Percentiles rank a stretch among this genome's conserved stretches.
Evolutionary conservation across 2,888 invertebrate species (phyloP).

Genomic region (Macrosiphum euphorbiae): DNA sequence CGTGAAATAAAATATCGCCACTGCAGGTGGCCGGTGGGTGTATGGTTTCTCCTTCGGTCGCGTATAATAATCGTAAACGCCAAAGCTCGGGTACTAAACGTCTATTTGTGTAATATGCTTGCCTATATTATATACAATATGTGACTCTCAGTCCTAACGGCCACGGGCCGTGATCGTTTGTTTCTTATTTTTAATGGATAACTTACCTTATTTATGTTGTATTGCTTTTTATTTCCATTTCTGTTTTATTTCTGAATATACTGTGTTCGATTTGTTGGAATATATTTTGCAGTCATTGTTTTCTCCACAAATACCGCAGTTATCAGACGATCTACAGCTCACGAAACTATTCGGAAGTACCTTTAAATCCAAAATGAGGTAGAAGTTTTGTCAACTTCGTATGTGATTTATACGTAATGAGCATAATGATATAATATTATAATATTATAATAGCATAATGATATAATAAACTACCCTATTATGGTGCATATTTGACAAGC

Average conservation of each 20-base stretch:
- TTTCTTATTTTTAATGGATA: background rate
- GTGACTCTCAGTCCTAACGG: background rate
- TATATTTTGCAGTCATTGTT: background rate
- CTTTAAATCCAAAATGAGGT: background rate
- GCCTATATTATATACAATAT: background rate
- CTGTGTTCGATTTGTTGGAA: background rate
- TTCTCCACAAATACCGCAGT: background rate
- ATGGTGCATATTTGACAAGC: background rate
- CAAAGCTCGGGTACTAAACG: background rate
- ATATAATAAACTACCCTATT: background rate
- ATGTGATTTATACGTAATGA: background rate
- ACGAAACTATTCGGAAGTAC: background rate
- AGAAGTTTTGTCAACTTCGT: background rate
- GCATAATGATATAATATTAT: background rate
- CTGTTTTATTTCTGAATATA: background rate
- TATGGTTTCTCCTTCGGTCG: background rate
- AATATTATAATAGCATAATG: too few species aligned
- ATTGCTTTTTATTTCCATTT: background rate
- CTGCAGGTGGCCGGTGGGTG: background rate
- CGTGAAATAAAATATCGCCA: background rate
- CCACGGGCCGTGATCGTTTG: background rate
- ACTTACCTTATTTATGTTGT: background rate
- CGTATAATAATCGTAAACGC: background rate
- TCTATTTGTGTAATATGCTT: background rate
- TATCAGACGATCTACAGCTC: background rate